Percentiles rank a stretch among this genome's conserved stretches.
Evolutionary conservation across 2,888 invertebrate species (phyloP).

Genomic region (Campaea margaritaria): DNA sequence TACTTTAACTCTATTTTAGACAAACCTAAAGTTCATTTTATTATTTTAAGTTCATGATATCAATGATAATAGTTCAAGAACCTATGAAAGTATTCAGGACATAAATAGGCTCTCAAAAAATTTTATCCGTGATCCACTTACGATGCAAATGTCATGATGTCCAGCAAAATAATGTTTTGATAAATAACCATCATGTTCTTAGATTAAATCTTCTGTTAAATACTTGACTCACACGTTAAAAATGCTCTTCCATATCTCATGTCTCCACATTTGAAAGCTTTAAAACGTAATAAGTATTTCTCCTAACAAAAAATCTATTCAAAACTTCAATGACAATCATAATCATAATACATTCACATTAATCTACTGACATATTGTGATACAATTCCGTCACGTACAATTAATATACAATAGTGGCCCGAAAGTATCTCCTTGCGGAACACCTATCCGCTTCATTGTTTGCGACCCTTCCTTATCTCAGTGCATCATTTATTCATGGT

Average conservation of each 20-base stretch:
- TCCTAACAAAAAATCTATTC: constrained; percentile 38
- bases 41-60: too few species aligned
- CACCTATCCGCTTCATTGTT: constrained; percentile 58
- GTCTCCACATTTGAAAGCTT: constrained; percentile 20
- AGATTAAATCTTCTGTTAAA: constrained; percentile 8
- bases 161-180: constrained; percentile 6
- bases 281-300: constrained; percentile 32
- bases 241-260: constrained; percentile 38
- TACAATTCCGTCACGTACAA: constrained; percentile 79
- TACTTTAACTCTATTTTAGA: too few species aligned
- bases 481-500: constrained; percentile 83
- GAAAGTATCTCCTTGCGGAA: constrained; percentile 65
- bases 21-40: too few species aligned
- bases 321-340: constrained; percentile 43
- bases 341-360: constrained; percentile 53
- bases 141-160: constrained; percentile 1
- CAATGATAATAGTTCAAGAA: too few species aligned
- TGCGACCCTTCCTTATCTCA: constrained; percentile 71
- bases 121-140: neutral
- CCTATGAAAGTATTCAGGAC: too few species aligned
- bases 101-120: too few species aligned
- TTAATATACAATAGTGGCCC: constrained; percentile 71
- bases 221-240: constrained; percentile 24
- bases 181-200: constrained; percentile 8
- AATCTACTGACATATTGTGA: constrained; percentile 72